Base-by-base conservation (phyloP, 2,113 vertebrate species). In the Gallinago paraguaiae region DNA sequence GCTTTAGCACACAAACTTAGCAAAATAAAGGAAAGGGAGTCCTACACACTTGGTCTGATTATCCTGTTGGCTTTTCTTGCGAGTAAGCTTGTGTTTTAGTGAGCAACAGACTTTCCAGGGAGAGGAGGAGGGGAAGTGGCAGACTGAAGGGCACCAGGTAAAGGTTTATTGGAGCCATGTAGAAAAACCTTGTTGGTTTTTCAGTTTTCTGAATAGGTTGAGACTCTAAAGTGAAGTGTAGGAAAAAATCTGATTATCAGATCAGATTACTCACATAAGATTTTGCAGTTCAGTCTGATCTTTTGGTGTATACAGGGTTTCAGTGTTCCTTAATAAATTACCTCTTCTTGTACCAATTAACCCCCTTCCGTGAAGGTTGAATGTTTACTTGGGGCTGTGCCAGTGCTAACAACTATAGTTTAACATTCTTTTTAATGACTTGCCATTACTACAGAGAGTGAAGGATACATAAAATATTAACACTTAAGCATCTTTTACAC, bases 331-430 rank as follows among this genome's bases (percentile, higher is more conserved):
- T 97, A 97, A 97, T 98, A 98, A 98, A 98, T 98, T 98, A 97
- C 97, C 97, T 97, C 96, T 98, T 96, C 97, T 88, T 97, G 96
- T 98, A 98, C 97, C 96, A 98, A 98, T 98, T 98, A 98, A 97
- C 96, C 96, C 95, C 97, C 96, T 97, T 97, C 97, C 4, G 51
- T 87, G 97, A 98, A 93, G 83, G 96, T 96, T 97, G 96, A 95
- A 53, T 96, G 86, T 97, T 98, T 97, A 95, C 93, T 93, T 98
- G 98, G 98, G 94, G 35, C 87, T 14, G 13, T 84, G 97, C 97
- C 98, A 98, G 97, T 88, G 95, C 96, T 98, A 98, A 98, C 97
- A 98, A 95, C 96, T 91, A 94, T 16, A 75, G 95, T 95, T 98
- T 97, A 98, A 97, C 88, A 77, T 98, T 97, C 97, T 97, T 97